These are phyloP conservation scores for Lacerta agilis DNA, from an alignment of 2,797 vertebrate genomes.

Conservation along the genomic window DNA sequence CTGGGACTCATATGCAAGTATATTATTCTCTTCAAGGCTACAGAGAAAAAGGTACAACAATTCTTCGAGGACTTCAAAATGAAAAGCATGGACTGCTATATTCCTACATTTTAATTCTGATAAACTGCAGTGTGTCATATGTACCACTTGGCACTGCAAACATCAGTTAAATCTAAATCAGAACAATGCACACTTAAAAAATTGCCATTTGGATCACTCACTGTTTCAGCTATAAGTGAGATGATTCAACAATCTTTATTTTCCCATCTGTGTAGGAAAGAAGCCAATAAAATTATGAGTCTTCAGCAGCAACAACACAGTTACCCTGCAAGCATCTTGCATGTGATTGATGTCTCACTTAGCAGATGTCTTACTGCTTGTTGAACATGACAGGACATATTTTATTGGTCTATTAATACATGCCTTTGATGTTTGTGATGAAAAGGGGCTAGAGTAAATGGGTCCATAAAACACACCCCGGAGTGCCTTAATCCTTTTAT, in stretches of 20 bases:
- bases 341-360: conserved; percentile 62
- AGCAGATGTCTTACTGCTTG: conserved; percentile 69
- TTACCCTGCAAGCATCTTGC: conserved; percentile 56
- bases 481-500: conserved; percentile 45
- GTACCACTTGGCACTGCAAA: conserved; percentile 23
- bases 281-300: conserved; percentile 58
- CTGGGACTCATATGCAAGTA: not conserved
- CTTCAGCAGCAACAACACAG: conserved; percentile 46
- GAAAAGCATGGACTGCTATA: not conserved
- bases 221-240: conserved; percentile 59
- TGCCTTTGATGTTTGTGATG: conserved; percentile 57
- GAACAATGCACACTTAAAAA: conserved; percentile 51
- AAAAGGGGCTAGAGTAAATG: conserved; percentile 66
- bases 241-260: conserved; percentile 58
- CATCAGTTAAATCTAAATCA: conserved; percentile 38
- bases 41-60: not conserved
- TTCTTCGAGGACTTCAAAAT: conserved; percentile 6
- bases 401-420: conserved; percentile 72
- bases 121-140: not conserved
- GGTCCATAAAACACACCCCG: conserved; percentile 54
- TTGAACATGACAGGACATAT: conserved; percentile 66
- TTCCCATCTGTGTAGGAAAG: conserved; percentile 61
- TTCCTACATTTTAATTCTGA: conserved; percentile 12
- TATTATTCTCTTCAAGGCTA: not conserved
- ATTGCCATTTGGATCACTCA: conserved; percentile 56